phyloP scores from a whole-genome alignment of 1,140 invertebrate species.

The Bombus polaris region DNA sequence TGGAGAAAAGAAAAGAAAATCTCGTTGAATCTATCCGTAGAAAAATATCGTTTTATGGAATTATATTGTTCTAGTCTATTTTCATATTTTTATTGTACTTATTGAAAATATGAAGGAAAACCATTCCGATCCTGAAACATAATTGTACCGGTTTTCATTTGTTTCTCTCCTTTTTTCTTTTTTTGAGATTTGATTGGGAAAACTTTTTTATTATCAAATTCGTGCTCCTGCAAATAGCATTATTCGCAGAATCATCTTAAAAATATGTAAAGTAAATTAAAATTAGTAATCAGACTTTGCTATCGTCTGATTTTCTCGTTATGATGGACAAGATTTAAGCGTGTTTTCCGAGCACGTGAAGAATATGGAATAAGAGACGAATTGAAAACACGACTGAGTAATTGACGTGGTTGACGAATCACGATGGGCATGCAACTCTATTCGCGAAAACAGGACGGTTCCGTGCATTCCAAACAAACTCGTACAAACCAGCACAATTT shows the following conservation, averaged over 20 bases:
- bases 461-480: constrained; percentile 58
- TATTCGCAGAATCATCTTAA: too few relatives aligned
- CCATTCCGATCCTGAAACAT: too few relatives aligned
- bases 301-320: neutral
- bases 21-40: neutral
- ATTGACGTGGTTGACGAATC: constrained; percentile 51
- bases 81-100: too few relatives aligned
- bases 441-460: constrained; percentile 23
- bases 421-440: constrained; percentile 39
- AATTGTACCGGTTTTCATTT: too few relatives aligned
- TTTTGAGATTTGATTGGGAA: too few relatives aligned
- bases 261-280: too few relatives aligned
- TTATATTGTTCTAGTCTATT: too few relatives aligned
- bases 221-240: too few relatives aligned
- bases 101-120: too few relatives aligned
- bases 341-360: neutral
- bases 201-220: too few relatives aligned
- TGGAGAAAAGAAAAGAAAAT: neutral
- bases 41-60: constrained; percentile 7
- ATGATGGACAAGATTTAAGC: neutral
- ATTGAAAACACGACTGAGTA: constrained; percentile 38
- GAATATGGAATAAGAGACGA: constrained; percentile 26
- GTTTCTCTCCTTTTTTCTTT: too few relatives aligned
- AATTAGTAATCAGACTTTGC: too few relatives aligned
- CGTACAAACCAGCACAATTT: constrained; percentile 60